Conservation (phyloP, 2,797 vertebrate species). For the Adelosebastes latens region DNA sequence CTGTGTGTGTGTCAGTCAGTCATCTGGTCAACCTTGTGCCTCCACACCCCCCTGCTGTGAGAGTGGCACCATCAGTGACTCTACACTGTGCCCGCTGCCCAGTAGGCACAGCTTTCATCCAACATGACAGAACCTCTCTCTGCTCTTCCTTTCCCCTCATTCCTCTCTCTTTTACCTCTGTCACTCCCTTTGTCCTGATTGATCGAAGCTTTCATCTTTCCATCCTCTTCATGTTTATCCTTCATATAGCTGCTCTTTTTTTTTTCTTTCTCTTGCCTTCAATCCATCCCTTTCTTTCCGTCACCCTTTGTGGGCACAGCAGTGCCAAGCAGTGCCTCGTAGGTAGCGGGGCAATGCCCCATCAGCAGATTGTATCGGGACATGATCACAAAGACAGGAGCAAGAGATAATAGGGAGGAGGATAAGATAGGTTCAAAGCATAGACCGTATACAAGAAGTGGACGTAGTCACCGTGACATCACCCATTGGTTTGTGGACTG, state of each 20-base stretch:
- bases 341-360: constrained; percentile 44
- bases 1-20: constrained; percentile 19
- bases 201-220: constrained; percentile 57
- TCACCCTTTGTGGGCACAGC: constrained; percentile 50
- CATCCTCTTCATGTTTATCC: constrained; percentile 51
- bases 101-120: constrained; percentile 76
- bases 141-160: constrained; percentile 35
- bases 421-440: not conserved
- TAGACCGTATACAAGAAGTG: too few species aligned
- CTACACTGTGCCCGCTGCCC: constrained; percentile 61
- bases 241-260: constrained; percentile 53
- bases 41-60: constrained; percentile 66
- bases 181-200: constrained; percentile 49
- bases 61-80: constrained; percentile 67
- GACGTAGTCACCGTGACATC: too few species aligned
- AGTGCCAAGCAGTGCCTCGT: constrained; percentile 37
- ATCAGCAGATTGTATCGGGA: constrained; percentile 37
- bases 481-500: too few species aligned
- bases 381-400: constrained; percentile 35
- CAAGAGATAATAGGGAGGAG: not conserved
- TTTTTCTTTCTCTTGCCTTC: constrained; percentile 25
- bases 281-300: constrained; percentile 33
- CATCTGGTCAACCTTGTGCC: constrained; percentile 70
- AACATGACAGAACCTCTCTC: constrained; percentile 65
- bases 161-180: constrained; percentile 49